A percentile compares a stretch with the other conserved stretches of the same genome.
Conservation (phyloP, 1,140 invertebrate genomes). For the Pentalonia nigronervosa region DNA sequence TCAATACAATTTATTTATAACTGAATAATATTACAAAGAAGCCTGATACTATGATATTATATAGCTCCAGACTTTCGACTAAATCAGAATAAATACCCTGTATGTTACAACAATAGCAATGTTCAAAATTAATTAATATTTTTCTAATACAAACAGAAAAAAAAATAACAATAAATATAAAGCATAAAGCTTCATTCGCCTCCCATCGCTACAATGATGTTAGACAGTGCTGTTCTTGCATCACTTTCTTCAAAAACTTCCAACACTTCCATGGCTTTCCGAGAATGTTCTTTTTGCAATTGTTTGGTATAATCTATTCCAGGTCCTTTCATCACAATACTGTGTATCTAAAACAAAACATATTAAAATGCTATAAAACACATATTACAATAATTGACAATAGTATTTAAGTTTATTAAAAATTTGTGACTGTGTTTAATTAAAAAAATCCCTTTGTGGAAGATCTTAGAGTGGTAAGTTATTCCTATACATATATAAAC, state of each 20-base stretch:
- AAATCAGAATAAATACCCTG: constrained; percentile 41
- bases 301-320: constrained; percentile 78
- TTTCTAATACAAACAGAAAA: neutral
- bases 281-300: constrained; percentile 79
- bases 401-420: neutral
- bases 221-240: constrained; percentile 77
- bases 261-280: constrained; percentile 76
- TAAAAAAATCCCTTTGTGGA: neutral
- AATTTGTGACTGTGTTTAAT: neutral
- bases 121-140: neutral
- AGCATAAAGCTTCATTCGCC: constrained; percentile 33
- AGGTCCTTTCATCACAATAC: constrained; percentile 71
- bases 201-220: constrained; percentile 83
- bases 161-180: constrained; percentile 29
- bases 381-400: neutral
- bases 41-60: neutral
- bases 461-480: neutral
- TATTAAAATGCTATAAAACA: constrained; percentile 9
- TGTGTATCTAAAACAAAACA: constrained; percentile 68
- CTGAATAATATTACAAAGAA: neutral
- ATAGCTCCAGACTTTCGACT: neutral
- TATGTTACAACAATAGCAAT: constrained; percentile 22
- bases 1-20: constrained; percentile 17
- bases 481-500: neutral
- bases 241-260: constrained; percentile 77